Evolutionary conservation across 2,888 invertebrate genomes (phyloP).

Genomic region (Microchrysa polita): DNA sequence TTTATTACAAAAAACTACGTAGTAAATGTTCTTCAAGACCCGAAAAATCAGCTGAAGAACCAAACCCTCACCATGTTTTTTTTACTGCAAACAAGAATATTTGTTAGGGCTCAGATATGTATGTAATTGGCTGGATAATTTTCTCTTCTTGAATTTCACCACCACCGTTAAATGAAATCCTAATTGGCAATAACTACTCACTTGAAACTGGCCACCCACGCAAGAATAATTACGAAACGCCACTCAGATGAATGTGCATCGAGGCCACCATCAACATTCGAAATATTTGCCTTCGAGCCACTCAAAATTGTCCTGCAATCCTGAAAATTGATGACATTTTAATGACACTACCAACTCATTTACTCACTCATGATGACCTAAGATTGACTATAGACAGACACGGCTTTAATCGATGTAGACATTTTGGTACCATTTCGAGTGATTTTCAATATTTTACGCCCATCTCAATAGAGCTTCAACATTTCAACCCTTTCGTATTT

Average conservation of each 20-base stretch:
- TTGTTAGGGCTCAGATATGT: no score
- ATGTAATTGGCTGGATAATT: no score
- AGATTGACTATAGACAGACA: background rate
- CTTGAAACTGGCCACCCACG: background rate
- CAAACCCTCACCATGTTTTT: no score
- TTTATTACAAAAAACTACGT: no score
- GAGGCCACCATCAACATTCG: background rate
- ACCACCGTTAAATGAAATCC: no score
- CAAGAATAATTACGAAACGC: background rate
- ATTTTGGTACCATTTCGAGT: background rate
- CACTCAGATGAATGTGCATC: background rate
- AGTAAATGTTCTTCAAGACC: no score
- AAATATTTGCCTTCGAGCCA: background rate
- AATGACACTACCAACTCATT: conserved; percentile 32
- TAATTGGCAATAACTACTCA: no score
- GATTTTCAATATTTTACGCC: background rate
- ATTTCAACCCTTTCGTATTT: conserved; percentile 25
- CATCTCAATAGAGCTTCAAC: background rate
- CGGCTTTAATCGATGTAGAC: background rate
- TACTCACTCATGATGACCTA: conserved; percentile 7
- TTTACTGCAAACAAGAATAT: no score
- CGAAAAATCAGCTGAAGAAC: no score
- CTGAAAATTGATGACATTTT: conserved; percentile 31
- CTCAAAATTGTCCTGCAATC: background rate
- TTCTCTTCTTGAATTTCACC: no score